Evolutionary conservation across 2,797 vertebrate species (phyloP).

Genomic region (Schizopygopsis pylzovi): DNA sequence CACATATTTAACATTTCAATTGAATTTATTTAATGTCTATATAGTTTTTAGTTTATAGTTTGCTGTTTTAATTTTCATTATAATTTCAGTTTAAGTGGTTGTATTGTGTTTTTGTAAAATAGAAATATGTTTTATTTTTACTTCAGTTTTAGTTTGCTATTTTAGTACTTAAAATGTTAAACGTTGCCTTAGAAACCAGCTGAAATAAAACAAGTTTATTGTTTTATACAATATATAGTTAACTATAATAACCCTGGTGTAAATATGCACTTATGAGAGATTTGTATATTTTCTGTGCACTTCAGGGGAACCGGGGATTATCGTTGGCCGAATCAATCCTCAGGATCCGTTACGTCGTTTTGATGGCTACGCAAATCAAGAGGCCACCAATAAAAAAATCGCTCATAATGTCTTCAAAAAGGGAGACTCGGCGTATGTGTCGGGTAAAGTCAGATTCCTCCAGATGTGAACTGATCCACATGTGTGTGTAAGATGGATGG

Average conservation of each 20-base stretch:
- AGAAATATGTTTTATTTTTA: too few relatives aligned
- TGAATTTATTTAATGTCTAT: background rate
- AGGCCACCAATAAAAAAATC: constrained; percentile 81
- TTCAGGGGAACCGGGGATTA: constrained; percentile 71
- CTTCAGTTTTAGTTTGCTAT: background rate
- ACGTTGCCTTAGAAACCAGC: background rate
- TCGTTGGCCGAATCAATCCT: constrained; percentile 81
- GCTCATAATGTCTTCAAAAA: constrained; percentile 77
- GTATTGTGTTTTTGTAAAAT: background rate
- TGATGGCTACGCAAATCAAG: constrained; percentile 82
- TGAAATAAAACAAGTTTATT: background rate
- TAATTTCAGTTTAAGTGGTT: background rate
- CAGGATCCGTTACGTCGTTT: constrained; percentile 83
- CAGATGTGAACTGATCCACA: background rate
- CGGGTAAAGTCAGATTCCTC: constrained; percentile 68
- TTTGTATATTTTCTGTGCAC: constrained; percentile 71
- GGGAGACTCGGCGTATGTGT: constrained; percentile 84
- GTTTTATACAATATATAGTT: background rate
- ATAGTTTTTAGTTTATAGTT: background rate
- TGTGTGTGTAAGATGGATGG: background rate
- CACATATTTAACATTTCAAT: background rate
- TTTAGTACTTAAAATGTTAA: background rate
- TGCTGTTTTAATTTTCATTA: background rate
- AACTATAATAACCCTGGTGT: background rate
- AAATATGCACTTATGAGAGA: background rate